phyloP scores from a whole-genome alignment of 1,140 invertebrate genomes.

The Hermatobates lingyangjiaoensis region DNA sequence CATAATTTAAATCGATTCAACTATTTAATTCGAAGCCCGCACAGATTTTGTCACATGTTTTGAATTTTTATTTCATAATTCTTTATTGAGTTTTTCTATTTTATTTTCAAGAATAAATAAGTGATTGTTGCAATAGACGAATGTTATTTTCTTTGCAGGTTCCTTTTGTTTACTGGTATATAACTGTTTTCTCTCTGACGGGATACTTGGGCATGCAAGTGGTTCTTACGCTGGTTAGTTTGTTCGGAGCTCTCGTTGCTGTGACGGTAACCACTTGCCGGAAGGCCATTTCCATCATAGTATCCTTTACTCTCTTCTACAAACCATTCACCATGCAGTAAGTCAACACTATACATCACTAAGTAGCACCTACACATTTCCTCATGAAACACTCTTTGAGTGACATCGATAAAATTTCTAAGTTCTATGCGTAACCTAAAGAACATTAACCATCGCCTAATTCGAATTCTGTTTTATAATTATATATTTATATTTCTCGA shows the following conservation, averaged over 20 bases:
- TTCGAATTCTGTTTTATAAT: background rate
- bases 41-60: no score
- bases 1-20: no score
- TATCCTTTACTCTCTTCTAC: slow-evolving; percentile 83
- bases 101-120: no score
- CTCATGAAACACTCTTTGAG: background rate
- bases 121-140: no score
- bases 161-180: slow-evolving; percentile 69
- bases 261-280: slow-evolving; percentile 75
- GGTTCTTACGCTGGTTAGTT: slow-evolving; percentile 68
- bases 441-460: background rate
- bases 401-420: background rate
- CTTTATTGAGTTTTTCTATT: no score
- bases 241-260: slow-evolving; percentile 72
- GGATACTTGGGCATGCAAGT: slow-evolving; percentile 86
- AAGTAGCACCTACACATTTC: no score
- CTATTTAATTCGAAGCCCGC: no score
- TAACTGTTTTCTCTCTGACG: slow-evolving; percentile 71
- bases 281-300: slow-evolving; percentile 77
- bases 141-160: slow-evolving; percentile 34
- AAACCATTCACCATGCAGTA: slow-evolving; percentile 89
- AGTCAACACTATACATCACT: slow-evolving; percentile 26
- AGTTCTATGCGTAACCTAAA: background rate
- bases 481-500: background rate
- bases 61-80: no score